Evolutionary conservation across 1,140 invertebrate species (phyloP).

Genomic region (Maconellicoccus hirsutus): DNA sequence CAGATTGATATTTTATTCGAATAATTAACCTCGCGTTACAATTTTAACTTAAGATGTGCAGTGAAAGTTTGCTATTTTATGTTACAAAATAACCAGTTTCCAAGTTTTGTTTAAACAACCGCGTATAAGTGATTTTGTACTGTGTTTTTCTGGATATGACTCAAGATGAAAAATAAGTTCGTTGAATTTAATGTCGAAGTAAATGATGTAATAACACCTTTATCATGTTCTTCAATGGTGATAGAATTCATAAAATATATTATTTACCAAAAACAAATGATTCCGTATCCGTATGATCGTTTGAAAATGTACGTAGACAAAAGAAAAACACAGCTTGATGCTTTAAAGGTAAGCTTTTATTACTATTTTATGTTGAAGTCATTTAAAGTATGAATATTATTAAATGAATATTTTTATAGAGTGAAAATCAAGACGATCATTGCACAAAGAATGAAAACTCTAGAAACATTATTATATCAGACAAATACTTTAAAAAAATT

Average conservation of each 20-base stretch:
- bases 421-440: not conserved
- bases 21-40: no score
- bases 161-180: not conserved
- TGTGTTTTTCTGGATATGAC: not conserved
- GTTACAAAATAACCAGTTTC: no score
- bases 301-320: conserved; percentile 25
- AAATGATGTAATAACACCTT: conserved; percentile 25
- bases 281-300: conserved; percentile 26
- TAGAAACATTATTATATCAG: conserved; percentile 13
- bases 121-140: no score
- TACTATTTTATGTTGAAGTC: not conserved
- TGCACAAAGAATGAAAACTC: not conserved
- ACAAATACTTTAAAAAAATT: conserved; percentile 25
- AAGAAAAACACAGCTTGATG: conserved; percentile 14
- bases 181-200: conserved; percentile 22
- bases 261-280: conserved; percentile 26
- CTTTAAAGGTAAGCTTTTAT: conserved; percentile 21
- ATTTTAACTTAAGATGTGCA: no score
- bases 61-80: no score
- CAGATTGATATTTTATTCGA: no score
- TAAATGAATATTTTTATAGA: not conserved
- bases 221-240: conserved; percentile 24
- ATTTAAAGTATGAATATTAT: not conserved
- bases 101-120: no score
- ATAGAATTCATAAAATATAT: conserved; percentile 27